These are phyloP conservation scores for Rhynchotus rufescens DNA, from an alignment of 2,797 vertebrate genomes.

Conservation along the genomic window DNA sequence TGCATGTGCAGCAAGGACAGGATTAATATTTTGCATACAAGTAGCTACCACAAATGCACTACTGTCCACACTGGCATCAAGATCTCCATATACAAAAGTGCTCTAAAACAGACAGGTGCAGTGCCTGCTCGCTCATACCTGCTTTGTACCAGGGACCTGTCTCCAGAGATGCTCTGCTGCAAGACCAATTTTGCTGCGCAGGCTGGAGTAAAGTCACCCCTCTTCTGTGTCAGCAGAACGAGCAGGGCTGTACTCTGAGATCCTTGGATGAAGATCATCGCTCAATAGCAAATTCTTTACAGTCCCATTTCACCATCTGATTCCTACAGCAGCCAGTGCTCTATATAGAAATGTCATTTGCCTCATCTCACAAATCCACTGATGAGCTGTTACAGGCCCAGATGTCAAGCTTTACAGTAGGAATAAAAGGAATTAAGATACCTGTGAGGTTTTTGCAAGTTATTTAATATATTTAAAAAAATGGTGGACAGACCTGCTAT, in stretches of 20 bases:
- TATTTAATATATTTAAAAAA: neutral
- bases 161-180: neutral
- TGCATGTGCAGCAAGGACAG: neutral
- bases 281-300: slow-evolving; percentile 53
- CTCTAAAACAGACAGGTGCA: neutral
- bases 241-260: neutral
- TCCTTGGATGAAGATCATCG: slow-evolving; percentile 46
- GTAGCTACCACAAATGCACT: neutral
- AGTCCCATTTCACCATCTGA: slow-evolving; percentile 58
- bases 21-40: neutral
- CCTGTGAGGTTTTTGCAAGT: neutral
- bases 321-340: slow-evolving; percentile 44
- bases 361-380: slow-evolving; percentile 63
- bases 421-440: neutral
- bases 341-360: slow-evolving; percentile 58
- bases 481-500: neutral
- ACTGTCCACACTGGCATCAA: neutral
- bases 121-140: neutral
- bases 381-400: slow-evolving; percentile 66
- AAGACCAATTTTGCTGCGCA: slow-evolving; percentile 14
- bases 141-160: neutral
- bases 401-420: slow-evolving; percentile 52
- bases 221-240: slow-evolving; percentile 26
- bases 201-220: neutral
- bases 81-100: neutral